Base-by-base conservation (phyloP, 1,140 invertebrate genomes). In the Eriocheir sinensis region DNA sequence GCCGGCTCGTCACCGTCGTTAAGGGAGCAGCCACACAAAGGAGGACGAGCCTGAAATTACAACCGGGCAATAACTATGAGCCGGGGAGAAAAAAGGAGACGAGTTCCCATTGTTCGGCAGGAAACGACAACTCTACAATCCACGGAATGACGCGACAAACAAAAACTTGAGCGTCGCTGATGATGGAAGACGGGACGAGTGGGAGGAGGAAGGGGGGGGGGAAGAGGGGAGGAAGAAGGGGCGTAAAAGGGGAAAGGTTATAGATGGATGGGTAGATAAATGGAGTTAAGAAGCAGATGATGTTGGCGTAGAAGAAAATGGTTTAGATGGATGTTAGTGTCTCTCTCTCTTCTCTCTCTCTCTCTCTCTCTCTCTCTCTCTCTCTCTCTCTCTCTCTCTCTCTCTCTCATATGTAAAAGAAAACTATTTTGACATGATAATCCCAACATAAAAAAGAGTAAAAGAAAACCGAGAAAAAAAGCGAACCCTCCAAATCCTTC, bases 351-450 rank as follows among this genome's bases (percentile, higher is more conserved):
- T 48, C 15, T 48, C 27, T 72, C 53, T 72, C 53, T 72, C 53
- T 72, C 53, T 72, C 53, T 72, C 53, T 72, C 53, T 72, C 53
- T 72, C 53, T 72, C 53, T 72, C 21, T 72, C 60, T 72, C 60
- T 72, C 60, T 72, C 60, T 72, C 60, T 72, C 60, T 72, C 60
- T 72, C 60, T 72, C 60, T 72, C 60, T 72, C 60, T 72, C 60
- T 72, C 60, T 72, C 60, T 72, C 60, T 72, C 60, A 2, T 17
- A 3, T 12, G 12, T 48, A 48, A 48, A 53, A 53, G 48, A 53
- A 21, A 53, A 53, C 2, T 53, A 17, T 53, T 9, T 53, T 48
- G 44, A 6, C 21, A 53, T 53, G 48, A 3, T 53, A 9, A n/a
- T n/a, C n/a, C n/a, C n/a, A n/a, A n/a, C n/a, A n/a, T n/a, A n/a